Evolutionary conservation across 1,140 invertebrate species (phyloP).

Genomic region (Neodiprion fabricii): DNA sequence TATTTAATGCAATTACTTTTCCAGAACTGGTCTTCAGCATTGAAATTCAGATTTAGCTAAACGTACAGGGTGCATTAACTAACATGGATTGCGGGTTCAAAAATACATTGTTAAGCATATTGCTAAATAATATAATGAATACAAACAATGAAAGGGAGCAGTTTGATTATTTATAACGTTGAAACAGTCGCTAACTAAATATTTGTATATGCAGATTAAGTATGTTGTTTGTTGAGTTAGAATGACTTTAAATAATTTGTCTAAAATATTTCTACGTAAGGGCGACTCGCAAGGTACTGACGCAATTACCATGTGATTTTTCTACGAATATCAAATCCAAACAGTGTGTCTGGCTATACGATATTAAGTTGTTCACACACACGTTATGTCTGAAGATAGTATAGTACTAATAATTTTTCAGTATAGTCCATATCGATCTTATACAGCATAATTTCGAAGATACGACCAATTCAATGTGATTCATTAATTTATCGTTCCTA

Average conservation of each 20-base stretch:
- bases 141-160: too few species aligned
- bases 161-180: too few species aligned
- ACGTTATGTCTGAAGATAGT: too few species aligned
- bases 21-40: background rate
- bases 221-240: background rate
- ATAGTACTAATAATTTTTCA: too few species aligned
- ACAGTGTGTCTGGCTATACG: background rate
- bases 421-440: too few species aligned
- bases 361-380: too few species aligned
- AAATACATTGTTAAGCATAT: background rate
- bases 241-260: constrained; percentile 3
- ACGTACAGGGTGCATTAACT: background rate
- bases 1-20: background rate
- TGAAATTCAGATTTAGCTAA: background rate
- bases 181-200: too few species aligned
- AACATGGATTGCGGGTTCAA: background rate
- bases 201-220: too few species aligned
- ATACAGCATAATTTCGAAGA: too few species aligned
- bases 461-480: background rate
- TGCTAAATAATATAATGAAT: background rate
- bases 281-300: background rate
- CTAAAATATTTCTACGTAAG: background rate
- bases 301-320: background rate
- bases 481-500: background rate
- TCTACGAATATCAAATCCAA: background rate